Conservation (phyloP, 2,888 invertebrate genomes). For the Rhodophaea formosa region DNA sequence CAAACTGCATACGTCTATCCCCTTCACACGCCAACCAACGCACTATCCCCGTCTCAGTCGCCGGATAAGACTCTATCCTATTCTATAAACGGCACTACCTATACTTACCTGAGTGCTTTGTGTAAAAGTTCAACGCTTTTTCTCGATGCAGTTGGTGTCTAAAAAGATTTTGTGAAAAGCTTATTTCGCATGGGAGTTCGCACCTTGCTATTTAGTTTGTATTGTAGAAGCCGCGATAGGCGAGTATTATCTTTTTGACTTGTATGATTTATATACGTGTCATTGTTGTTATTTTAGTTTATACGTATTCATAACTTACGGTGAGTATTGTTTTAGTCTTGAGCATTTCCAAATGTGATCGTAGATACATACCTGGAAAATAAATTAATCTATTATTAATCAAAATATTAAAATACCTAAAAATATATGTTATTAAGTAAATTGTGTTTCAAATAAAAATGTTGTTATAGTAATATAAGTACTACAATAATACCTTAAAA, state of each 20-base stretch:
- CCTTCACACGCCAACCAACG: constrained; percentile 49
- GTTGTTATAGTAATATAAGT: too few relatives aligned
- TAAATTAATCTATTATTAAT: too few relatives aligned
- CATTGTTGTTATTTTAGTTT: neutral
- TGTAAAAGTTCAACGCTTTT: constrained; percentile 78
- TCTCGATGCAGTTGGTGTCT: constrained; percentile 67
- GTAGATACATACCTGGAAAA: constrained; percentile 40
- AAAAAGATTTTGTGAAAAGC: constrained; percentile 62
- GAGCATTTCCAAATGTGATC: neutral
- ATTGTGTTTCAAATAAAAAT: too few relatives aligned
- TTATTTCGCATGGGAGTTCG: constrained; percentile 52
- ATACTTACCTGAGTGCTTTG: constrained; percentile 80
- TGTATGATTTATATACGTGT: constrained; percentile 19
- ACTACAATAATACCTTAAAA: too few relatives aligned
- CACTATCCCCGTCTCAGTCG: constrained; percentile 57
- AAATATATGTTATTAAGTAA: neutral
- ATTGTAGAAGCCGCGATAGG: constrained; percentile 17
- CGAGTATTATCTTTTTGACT: neutral
- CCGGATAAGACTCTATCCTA: constrained; percentile 63
- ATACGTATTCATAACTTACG: constrained; percentile 20
- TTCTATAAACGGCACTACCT: constrained; percentile 74
- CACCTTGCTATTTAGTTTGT: constrained; percentile 39
- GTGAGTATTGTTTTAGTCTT: neutral
- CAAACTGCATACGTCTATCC: constrained; percentile 64
- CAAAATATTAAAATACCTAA: neutral